Evolutionary conservation across 2,888 invertebrate genomes (phyloP).

Genomic region (Napeogenes inachia): DNA sequence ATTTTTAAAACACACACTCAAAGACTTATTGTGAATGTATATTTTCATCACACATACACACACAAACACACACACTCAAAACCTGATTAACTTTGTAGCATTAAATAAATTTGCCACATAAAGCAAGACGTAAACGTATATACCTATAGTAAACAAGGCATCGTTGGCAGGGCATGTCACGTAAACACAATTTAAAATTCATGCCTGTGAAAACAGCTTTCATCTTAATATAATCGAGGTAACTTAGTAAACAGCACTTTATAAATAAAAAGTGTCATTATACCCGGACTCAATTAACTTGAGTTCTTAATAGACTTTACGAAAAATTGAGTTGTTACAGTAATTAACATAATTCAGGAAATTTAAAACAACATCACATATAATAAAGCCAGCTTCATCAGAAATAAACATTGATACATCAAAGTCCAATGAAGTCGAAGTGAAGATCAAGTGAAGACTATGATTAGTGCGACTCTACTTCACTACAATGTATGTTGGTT

Average conservation of each 20-base stretch:
- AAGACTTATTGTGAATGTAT: too few species aligned
- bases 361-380: too few species aligned
- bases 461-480: constrained; percentile 30
- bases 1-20: too few species aligned
- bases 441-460: constrained; percentile 22
- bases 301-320: constrained; percentile 13
- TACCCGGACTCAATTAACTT: constrained; percentile 23
- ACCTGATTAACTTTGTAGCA: neutral
- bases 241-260: constrained; percentile 42
- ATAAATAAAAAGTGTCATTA: constrained; percentile 25
- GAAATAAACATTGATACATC: constrained; percentile 6
- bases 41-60: too few species aligned
- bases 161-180: constrained; percentile 31
- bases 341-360: neutral
- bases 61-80: neutral
- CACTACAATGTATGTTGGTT: constrained; percentile 43
- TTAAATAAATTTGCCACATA: constrained; percentile 14
- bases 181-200: constrained; percentile 64
- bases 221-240: constrained; percentile 58
- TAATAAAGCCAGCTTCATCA: too few species aligned
- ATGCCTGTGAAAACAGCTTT: constrained; percentile 63
- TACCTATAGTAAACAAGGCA: constrained; percentile 18
- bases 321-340: neutral
- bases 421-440: neutral
- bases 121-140: constrained; percentile 9